Percentiles rank a stretch among this genome's conserved stretches.
These are phyloP conservation scores for Stenichneumon culpator DNA, from an alignment of 2,888 invertebrate genomes.

Conservation along the genomic window DNA sequence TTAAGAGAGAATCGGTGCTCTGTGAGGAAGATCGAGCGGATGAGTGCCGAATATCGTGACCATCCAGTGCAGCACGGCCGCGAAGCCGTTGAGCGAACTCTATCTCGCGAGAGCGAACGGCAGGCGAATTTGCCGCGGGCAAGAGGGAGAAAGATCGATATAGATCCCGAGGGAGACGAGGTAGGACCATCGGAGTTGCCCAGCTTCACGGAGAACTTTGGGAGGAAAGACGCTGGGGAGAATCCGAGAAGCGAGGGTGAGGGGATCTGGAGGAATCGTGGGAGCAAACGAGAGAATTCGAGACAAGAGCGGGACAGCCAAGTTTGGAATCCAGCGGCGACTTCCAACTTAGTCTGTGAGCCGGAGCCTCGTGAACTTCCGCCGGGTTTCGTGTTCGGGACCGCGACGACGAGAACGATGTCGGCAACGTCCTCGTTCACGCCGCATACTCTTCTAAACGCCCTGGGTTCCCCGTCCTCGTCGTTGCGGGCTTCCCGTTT, in stretches of 20 bases:
- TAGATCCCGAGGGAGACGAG: constrained; percentile 60
- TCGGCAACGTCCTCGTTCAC: constrained; percentile 61
- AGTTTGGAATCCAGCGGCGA: constrained; percentile 68
- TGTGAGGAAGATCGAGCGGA: constrained; percentile 28
- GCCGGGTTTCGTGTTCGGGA: constrained; percentile 64
- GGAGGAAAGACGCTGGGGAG: constrained; percentile 70
- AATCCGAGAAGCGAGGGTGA: constrained; percentile 58
- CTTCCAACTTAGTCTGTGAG: constrained; percentile 64
- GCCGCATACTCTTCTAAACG: constrained; percentile 62
- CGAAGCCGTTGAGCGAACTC: constrained; percentile 34
- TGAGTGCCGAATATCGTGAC: constrained; percentile 54
- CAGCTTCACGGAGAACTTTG: constrained; percentile 66
- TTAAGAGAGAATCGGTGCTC: constrained; percentile 1
- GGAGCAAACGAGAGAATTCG: constrained; percentile 33
- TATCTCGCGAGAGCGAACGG: constrained; percentile 38
- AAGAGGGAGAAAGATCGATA: constrained; percentile 65
- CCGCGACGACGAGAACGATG: constrained; percentile 63
- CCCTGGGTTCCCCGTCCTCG: constrained; percentile 39
- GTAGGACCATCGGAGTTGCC: constrained; percentile 48
- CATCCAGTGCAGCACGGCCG: constrained; percentile 46
- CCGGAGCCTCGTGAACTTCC: constrained; percentile 64
- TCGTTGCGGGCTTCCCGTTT: constrained; percentile 50
- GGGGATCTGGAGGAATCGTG: constrained; percentile 31
- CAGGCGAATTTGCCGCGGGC: constrained; percentile 58
- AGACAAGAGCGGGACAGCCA: constrained; percentile 53